Percentiles rank a stretch among this genome's conserved stretches.
These are phyloP conservation scores for Sinosuthora webbiana DNA, from an alignment of 2,113 vertebrate genomes.

Conservation along the genomic window DNA sequence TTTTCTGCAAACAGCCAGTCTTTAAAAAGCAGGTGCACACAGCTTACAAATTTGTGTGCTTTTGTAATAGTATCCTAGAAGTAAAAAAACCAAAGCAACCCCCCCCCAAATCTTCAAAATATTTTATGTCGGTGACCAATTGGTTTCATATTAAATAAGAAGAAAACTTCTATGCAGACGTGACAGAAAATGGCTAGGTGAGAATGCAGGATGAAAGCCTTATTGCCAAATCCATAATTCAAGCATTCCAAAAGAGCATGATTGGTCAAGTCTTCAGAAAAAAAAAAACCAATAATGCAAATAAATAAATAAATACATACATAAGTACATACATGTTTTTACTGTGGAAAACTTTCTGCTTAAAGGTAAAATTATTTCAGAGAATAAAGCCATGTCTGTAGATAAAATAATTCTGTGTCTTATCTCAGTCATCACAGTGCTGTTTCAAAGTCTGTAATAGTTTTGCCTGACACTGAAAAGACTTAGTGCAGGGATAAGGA, in stretches of 20 bases:
- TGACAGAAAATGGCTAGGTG: background rate
- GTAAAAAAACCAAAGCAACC: background rate
- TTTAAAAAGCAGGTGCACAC: accelerated
- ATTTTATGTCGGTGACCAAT: background rate
- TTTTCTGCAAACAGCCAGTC: background rate
- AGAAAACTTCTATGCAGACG: background rate
- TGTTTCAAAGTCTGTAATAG: background rate
- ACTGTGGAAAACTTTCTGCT: background rate
- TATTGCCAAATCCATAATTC: background rate
- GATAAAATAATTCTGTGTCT: background rate
- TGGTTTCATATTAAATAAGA: background rate
- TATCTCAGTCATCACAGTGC: background rate
- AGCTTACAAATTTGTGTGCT: accelerated
- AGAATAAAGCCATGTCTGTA: background rate
- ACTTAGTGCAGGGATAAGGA: background rate
- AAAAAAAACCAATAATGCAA: background rate
- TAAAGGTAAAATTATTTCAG: background rate
- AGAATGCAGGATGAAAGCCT: background rate
- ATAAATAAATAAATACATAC: background rate
- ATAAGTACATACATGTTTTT: background rate
- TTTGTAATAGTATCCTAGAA: background rate
- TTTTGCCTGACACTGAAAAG: background rate
- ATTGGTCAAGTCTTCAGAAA: background rate
- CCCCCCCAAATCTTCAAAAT: background rate
- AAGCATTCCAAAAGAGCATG: background rate